Base-by-base conservation (phyloP, 1,140 invertebrate genomes). In the Hyphantria cunea region DNA sequence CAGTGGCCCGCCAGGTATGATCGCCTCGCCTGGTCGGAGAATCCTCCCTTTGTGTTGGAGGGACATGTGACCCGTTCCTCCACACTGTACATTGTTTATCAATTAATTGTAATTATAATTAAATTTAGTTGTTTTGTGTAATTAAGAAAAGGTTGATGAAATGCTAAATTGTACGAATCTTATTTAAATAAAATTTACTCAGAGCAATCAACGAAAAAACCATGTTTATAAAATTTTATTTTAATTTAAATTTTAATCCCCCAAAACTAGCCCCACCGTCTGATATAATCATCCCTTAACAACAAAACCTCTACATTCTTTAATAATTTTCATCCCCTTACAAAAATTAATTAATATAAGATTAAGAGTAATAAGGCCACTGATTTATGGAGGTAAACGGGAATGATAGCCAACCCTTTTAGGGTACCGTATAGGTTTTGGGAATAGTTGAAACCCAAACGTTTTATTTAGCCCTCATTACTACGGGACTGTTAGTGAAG, bases 281-380 rank as follows among this genome's bases (percentile, higher is more conserved):
- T 31, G 15, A 33, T 62, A 54, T 53, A 41, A 53, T 52, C 48
- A 50, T 51, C 34, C 55, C 34, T 31, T 59, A 32, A 50, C 9
- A 60, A 60, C 15, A 33, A 13, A 60, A 50, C 25, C 13, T 10
- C 9, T 12, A 34, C 47, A 41, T 60, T 42, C 55, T 50, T 58
- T 59, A n/a, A 56, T 58, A 59, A 65, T 52, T 59, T 39, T 41
- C 33, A 45, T 31, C 17, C 33, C 39, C 25, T 41, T 31, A 52
- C 33, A 66, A 66, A n/a, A 66, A 66, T 66, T 66, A 66, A 66
- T 66, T 66, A 66, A 45, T 54, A 45, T 34, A 55, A 66, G 64
- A 66, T 66, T 66, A 61, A 42, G 48, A 52, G 42, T 58, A 65
- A 65, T 65, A 65, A 65, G 63, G 37, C 44, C 17, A 25, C 34